Evolutionary conservation across 2,888 invertebrate genomes (phyloP).

Genomic region (Spilarctia lutea): DNA sequence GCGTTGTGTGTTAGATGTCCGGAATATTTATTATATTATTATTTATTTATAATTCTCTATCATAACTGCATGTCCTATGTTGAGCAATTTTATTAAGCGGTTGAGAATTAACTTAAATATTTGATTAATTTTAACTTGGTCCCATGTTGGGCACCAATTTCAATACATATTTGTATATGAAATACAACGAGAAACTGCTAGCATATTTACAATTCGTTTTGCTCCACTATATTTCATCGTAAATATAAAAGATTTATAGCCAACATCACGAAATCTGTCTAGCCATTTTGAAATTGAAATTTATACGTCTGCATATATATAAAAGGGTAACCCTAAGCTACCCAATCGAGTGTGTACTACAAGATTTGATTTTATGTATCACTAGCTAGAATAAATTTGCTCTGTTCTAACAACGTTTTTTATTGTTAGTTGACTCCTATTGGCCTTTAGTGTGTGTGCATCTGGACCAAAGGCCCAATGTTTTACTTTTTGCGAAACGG

Average conservation of each 20-base stretch:
- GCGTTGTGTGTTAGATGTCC: too few species aligned
- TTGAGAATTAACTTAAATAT: not conserved
- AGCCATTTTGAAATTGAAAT: constrained; percentile 1
- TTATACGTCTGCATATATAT: constrained; percentile 1
- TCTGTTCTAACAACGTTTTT: too few species aligned
- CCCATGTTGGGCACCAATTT: not conserved
- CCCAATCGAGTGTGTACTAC: not conserved
- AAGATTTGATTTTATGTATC: not conserved
- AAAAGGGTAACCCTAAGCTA: not conserved
- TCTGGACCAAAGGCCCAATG: too few species aligned
- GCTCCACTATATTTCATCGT: not conserved
- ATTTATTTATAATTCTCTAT: not conserved
- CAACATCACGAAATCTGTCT: not conserved
- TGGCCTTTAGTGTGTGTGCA: too few species aligned
- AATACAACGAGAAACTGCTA: not conserved
- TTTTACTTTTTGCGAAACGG: too few species aligned
- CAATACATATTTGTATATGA: not conserved
- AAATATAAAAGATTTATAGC: not conserved
- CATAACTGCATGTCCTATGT: not conserved
- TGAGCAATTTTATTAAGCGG: not conserved
- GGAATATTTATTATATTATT: too few species aligned
- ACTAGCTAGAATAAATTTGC: too few species aligned
- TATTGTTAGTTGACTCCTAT: too few species aligned
- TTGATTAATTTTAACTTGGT: not conserved
- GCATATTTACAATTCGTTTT: not conserved